These are phyloP conservation scores for Calliphora vomitoria DNA, from an alignment of 2,888 invertebrate species.

Conservation along the genomic window DNA sequence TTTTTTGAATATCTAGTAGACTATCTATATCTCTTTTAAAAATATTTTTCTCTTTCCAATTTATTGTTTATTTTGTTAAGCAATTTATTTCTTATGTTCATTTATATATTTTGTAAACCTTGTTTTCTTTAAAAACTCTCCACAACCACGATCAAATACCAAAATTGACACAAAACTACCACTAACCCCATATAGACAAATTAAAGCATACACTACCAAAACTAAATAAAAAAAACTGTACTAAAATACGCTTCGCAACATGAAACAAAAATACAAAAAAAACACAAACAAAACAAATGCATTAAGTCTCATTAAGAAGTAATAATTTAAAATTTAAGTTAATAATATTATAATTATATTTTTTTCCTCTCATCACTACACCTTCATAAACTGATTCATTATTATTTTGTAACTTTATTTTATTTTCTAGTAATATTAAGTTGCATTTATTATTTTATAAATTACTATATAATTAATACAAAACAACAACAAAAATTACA, in stretches of 20 bases:
- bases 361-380: conserved; percentile 13
- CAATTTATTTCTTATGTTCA: conserved; percentile 44
- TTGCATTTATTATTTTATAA: conserved; percentile 57
- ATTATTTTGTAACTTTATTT: conserved; percentile 36
- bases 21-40: not conserved
- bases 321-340: conserved; percentile 43
- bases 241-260: conserved; percentile 42
- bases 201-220: conserved; percentile 37
- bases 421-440: conserved; percentile 57
- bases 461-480: conserved; percentile 48
- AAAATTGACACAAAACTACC: conserved; percentile 33
- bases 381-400: conserved; percentile 23
- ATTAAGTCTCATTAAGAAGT: conserved; percentile 49
- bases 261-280: conserved; percentile 22
- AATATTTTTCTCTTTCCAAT: not conserved
- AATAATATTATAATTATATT: conserved; percentile 39
- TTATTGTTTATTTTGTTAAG: conserved; percentile 63
- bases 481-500: conserved; percentile 32
- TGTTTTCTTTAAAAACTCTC: conserved; percentile 15
- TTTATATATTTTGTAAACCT: conserved; percentile 14
- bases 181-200: conserved; percentile 23
- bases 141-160: conserved; percentile 3
- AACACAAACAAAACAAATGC: conserved; percentile 16
- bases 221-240: conserved; percentile 1
- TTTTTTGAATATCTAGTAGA: not conserved